phyloP scores from a whole-genome alignment of 2,888 invertebrate species.

The Drosophila kambysellisi region DNA sequence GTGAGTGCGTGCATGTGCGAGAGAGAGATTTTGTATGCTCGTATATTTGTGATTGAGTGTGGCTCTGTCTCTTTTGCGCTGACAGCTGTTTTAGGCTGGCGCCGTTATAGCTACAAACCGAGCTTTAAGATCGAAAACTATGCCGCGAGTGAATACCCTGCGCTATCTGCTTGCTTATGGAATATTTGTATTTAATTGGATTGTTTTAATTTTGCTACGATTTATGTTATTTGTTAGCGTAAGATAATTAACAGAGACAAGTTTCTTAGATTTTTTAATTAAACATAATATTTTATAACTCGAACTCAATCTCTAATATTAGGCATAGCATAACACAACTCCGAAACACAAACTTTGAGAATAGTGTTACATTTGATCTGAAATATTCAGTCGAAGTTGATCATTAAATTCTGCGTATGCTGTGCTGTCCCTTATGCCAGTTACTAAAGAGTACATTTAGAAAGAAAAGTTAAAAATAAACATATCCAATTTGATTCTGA shows the following conservation, averaged over 20 bases:
- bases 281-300: not conserved
- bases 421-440: no score
- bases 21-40: not conserved
- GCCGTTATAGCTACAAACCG: slow-evolving; percentile 68
- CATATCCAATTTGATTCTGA: not conserved
- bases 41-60: slow-evolving; percentile 22
- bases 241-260: not conserved
- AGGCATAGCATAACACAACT: not conserved
- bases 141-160: slow-evolving; percentile 35
- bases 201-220: not conserved
- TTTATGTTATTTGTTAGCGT: not conserved
- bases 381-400: not conserved
- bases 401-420: not conserved
- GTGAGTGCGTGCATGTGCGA: not conserved
- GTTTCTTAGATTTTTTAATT: not conserved
- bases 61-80: slow-evolving; percentile 70
- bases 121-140: slow-evolving; percentile 44
- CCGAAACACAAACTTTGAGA: not conserved
- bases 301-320: not conserved
- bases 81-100: slow-evolving; percentile 66
- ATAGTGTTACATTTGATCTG: not conserved
- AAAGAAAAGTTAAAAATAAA: not conserved
- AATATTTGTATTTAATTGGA: not conserved
- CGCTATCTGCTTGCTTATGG: not conserved
- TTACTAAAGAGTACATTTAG: not conserved